Percentiles rank a stretch among this genome's conserved stretches.
Conservation (phyloP, 2,797 vertebrate genomes). For the Bovichtus diacanthus region DNA sequence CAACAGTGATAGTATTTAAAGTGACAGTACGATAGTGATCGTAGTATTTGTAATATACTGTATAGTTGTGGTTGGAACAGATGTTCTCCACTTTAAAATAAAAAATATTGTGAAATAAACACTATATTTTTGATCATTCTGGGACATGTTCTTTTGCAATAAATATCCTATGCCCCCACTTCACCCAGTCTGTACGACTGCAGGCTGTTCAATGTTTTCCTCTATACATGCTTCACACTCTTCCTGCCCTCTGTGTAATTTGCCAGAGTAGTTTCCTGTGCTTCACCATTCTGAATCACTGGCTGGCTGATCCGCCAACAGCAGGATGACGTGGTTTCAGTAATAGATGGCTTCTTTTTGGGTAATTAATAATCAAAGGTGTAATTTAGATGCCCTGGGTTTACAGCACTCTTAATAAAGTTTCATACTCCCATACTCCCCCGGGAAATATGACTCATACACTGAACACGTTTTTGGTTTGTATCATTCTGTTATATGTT, state of each 20-base stretch:
- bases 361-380: conserved; percentile 82
- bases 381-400: conserved; percentile 76
- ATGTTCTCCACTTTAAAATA: not conserved
- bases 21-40: not conserved
- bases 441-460: conserved; percentile 65
- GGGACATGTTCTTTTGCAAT: not conserved
- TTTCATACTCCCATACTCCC: conserved; percentile 56
- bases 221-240: conserved; percentile 55
- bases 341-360: conserved; percentile 78
- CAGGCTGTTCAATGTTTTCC: conserved; percentile 54
- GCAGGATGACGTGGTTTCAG: conserved; percentile 71
- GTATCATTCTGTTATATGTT: conserved; percentile 38
- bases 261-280: conserved; percentile 70
- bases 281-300: conserved; percentile 71
- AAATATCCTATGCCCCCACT: conserved; percentile 3
- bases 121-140: not conserved
- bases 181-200: conserved; percentile 29
- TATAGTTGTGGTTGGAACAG: not conserved
- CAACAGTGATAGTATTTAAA: not conserved
- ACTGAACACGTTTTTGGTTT: conserved; percentile 45
- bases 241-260: conserved; percentile 69
- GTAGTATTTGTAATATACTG: not conserved
- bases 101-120: not conserved
- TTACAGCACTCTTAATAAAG: conserved; percentile 74
- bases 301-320: conserved; percentile 64